phyloP scores from a whole-genome alignment of 2,888 invertebrate species.

The Tetrapedia diversipes region DNA sequence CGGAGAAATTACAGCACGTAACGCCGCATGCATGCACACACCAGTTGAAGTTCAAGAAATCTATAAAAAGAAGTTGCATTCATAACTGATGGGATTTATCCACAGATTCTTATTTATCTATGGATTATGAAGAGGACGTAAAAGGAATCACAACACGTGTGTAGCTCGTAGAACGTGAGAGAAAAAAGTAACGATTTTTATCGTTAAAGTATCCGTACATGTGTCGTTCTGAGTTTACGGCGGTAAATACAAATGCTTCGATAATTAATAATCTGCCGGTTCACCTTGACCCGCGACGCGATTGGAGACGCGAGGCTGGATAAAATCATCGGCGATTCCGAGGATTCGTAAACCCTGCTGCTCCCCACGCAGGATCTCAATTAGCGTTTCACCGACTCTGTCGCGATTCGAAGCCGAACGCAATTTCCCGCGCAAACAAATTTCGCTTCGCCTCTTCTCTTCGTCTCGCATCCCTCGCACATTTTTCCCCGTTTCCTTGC shows the following conservation, averaged over 20 bases:
- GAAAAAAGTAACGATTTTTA: too few species aligned
- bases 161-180: too few species aligned
- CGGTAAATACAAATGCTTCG: too few species aligned
- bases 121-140: too few species aligned
- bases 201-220: too few species aligned
- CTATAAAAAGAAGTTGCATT: background rate
- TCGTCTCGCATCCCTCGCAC: too few species aligned
- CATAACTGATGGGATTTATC: too few species aligned
- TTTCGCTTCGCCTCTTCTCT: background rate
- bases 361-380: background rate
- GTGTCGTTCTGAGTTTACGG: too few species aligned
- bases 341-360: background rate
- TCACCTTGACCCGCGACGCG: constrained; percentile 5
- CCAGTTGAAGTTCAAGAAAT: constrained; percentile 10
- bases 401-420: background rate
- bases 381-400: background rate
- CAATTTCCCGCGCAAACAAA: background rate
- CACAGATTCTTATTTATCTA: too few species aligned
- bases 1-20: too few species aligned
- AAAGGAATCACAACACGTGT: too few species aligned
- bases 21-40: background rate
- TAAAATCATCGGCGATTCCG: background rate
- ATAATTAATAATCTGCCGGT: constrained; percentile 3
- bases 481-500: background rate
- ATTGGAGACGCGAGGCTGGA: background rate